These are phyloP conservation scores for Sebastes matsubarae DNA, from an alignment of 2,797 vertebrate genomes.

Conservation along the genomic window DNA sequence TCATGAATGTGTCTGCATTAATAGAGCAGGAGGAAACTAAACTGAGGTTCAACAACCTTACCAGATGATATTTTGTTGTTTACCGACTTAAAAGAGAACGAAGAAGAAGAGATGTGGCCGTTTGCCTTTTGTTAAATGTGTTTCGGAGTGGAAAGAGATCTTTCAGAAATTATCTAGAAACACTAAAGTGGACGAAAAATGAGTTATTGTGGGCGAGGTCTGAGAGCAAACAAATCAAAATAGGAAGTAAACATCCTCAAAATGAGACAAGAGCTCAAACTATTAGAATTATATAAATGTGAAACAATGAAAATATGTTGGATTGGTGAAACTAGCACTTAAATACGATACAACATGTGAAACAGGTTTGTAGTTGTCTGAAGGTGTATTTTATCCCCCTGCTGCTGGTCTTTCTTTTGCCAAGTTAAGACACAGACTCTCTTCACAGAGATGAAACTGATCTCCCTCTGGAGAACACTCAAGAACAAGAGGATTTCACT, in stretches of 20 bases:
- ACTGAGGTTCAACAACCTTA: too few species aligned
- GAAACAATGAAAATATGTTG: neutral
- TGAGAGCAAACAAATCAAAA: neutral
- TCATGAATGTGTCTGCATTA: too few species aligned
- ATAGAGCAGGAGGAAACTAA: too few species aligned
- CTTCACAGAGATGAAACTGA: neutral
- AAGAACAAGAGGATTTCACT: neutral
- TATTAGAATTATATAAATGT: neutral
- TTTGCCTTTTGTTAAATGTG: fast-evolving
- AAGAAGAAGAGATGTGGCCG: too few species aligned
- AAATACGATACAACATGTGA: neutral
- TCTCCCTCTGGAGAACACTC: neutral
- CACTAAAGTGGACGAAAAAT: too few species aligned
- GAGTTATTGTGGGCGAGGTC: neutral
- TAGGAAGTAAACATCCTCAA: neutral
- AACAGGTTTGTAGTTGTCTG: neutral
- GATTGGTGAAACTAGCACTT: neutral
- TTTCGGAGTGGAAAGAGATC: fast-evolving
- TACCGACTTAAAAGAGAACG: too few species aligned
- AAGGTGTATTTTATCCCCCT: neutral
- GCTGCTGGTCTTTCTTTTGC: neutral
- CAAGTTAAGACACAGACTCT: neutral
- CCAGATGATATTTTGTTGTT: too few species aligned
- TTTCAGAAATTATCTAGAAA: too few species aligned
- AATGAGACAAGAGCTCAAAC: neutral